Conservation (phyloP, 2,113 vertebrate genomes). For the Cardinalis cardinalis region DNA sequence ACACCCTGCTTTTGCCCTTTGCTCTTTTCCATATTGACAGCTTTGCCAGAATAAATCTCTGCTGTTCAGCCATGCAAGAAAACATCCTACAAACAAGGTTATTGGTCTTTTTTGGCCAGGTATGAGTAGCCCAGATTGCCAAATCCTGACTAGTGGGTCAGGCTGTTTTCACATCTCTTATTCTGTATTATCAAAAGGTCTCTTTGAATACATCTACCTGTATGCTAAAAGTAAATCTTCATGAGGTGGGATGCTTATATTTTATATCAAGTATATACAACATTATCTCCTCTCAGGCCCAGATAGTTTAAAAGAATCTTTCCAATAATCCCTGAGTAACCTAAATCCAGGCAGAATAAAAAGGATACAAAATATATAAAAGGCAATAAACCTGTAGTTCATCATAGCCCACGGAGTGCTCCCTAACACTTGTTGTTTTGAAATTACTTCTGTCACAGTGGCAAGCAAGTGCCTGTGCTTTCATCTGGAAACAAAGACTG, state of each 20-base stretch:
- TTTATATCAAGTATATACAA: background rate
- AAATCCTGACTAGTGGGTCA: background rate
- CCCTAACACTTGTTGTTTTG: background rate
- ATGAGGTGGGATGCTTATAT: background rate
- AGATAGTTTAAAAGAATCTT: background rate
- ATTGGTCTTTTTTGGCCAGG: constrained; percentile 3
- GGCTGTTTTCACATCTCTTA: background rate
- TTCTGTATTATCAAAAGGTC: background rate
- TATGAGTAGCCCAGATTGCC: background rate
- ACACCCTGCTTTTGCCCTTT: background rate
- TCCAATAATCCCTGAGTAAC: background rate
- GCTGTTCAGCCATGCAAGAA: background rate
- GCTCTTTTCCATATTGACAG: background rate
- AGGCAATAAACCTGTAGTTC: background rate
- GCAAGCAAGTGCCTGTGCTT: accelerated
- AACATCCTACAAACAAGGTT: background rate
- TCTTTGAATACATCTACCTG: background rate
- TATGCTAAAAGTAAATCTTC: background rate
- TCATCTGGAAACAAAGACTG: background rate
- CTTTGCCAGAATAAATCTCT: background rate
- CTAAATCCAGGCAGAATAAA: background rate
- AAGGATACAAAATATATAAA: background rate
- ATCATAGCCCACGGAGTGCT: accelerated
- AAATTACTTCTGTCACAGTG: background rate
- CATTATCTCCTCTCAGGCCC: background rate